A percentile compares a stretch with the other conserved stretches of the same genome.
Conservation (phyloP, 2,797 vertebrate species). For the Heterohyrax brucei region DNA sequence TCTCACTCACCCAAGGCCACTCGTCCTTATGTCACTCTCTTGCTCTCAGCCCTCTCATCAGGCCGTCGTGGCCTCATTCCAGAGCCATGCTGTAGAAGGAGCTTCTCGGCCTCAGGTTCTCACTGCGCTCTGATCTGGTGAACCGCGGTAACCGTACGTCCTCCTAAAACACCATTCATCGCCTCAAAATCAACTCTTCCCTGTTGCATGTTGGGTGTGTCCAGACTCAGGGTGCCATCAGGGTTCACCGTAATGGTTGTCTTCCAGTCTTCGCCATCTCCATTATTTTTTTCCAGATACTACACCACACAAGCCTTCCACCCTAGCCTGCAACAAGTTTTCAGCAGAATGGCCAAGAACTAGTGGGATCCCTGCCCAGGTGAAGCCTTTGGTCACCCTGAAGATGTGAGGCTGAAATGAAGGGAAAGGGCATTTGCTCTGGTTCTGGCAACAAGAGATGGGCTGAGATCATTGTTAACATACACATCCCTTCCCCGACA, state of each 20-base stretch:
- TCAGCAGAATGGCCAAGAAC: not conserved
- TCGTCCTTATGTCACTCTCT: not conserved
- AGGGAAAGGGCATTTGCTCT: not conserved
- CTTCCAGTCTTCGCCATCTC: not conserved
- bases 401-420: slow-evolving; percentile 5
- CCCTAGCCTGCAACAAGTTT: not conserved
- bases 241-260: accelerated
- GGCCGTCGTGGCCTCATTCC: accelerated
- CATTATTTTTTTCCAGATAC: not conserved
- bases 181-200: not conserved
- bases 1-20: not conserved
- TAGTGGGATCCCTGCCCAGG: not conserved
- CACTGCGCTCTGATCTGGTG: too few species aligned
- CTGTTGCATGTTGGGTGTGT: accelerated
- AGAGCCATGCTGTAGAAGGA: accelerated
- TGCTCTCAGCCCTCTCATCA: not conserved
- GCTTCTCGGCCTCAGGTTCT: not conserved
- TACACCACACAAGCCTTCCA: not conserved
- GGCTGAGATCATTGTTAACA: not conserved
- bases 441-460: not conserved
- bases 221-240: not conserved
- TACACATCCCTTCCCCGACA: accelerated
- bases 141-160: accelerated
- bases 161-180: not conserved
- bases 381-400: not conserved